A percentile compares a stretch with the other conserved stretches of the same genome.
phyloP scores from a whole-genome alignment of 2,797 vertebrate genomes.

The Xenops minutus region DNA sequence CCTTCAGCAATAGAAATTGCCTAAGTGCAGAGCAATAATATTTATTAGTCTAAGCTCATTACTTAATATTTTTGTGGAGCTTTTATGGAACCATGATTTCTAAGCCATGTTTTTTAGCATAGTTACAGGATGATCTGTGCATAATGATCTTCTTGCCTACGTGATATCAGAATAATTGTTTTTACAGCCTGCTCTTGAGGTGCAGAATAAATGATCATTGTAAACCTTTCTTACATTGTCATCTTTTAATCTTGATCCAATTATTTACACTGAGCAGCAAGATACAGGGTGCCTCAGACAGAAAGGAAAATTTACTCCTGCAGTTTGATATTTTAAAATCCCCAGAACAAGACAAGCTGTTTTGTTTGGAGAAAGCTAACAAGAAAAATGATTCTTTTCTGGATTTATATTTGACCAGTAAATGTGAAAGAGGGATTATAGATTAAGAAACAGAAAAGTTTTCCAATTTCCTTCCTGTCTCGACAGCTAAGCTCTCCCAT shows the following conservation, averaged over 20 bases:
- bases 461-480: not conserved
- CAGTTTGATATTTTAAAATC: not conserved
- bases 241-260: slow-evolving; percentile 40
- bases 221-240: slow-evolving; percentile 19
- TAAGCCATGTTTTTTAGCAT: not conserved
- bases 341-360: not conserved
- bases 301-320: slow-evolving; percentile 9
- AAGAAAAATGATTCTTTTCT: not conserved
- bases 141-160: slow-evolving; percentile 1
- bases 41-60: slow-evolving; percentile 37
- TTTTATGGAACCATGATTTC: slow-evolving; percentile 19
- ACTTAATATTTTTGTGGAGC: slow-evolving; percentile 19
- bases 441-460: not conserved
- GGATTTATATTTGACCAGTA: not conserved
- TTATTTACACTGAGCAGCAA: slow-evolving; percentile 41
- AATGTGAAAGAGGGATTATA: slow-evolving; percentile 14
- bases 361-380: slow-evolving; percentile 24
- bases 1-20: not conserved
- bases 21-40: slow-evolving; percentile 22
- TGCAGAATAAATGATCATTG: slow-evolving; percentile 40
- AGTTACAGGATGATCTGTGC: slow-evolving; percentile 1
- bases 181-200: slow-evolving; percentile 31
- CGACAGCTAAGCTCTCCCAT: not conserved
- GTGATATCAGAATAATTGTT: slow-evolving; percentile 20
- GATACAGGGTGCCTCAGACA: not conserved